Conservation (phyloP, 2,888 invertebrate genomes). For the Theristus sp. region DNA sequence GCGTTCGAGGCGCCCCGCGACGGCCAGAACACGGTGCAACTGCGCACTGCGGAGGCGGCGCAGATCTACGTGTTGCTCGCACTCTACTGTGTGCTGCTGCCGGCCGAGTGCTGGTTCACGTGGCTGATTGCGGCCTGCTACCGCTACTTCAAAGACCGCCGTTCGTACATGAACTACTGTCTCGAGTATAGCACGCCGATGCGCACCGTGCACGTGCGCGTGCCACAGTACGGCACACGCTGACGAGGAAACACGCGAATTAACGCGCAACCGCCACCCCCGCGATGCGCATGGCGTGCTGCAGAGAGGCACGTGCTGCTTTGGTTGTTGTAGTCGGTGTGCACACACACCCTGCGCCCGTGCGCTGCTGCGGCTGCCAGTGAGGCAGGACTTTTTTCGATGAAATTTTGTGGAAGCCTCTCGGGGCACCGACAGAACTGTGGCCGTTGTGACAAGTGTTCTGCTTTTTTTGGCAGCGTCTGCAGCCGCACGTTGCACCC, state of each 20-base stretch:
- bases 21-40: conserved; percentile 16
- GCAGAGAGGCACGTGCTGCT: not conserved
- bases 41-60: conserved; percentile 14
- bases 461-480: too few relatives aligned
- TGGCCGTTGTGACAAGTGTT: too few relatives aligned
- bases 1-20: conserved; percentile 13
- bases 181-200: conserved; percentile 26
- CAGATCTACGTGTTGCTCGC: conserved; percentile 5
- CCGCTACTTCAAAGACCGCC: conserved; percentile 21
- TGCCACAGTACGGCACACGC: not conserved
- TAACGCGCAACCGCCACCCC: not conserved
- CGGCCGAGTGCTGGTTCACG: conserved; percentile 20
- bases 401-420: too few relatives aligned
- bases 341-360: not conserved
- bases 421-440: too few relatives aligned
- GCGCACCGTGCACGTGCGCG: conserved; percentile 2
- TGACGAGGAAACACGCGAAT: not conserved
- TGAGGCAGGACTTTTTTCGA: too few relatives aligned
- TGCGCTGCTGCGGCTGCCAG: too few relatives aligned
- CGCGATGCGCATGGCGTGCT: not conserved
- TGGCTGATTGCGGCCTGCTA: conserved; percentile 21
- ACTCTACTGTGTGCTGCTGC: conserved; percentile 16
- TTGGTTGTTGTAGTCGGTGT: not conserved
- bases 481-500: too few relatives aligned
- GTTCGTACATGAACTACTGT: conserved; percentile 25